A percentile compares a stretch with the other conserved stretches of the same genome.
phyloP scores from a whole-genome alignment of 1,140 invertebrate genomes.

The Eueides isabella region DNA sequence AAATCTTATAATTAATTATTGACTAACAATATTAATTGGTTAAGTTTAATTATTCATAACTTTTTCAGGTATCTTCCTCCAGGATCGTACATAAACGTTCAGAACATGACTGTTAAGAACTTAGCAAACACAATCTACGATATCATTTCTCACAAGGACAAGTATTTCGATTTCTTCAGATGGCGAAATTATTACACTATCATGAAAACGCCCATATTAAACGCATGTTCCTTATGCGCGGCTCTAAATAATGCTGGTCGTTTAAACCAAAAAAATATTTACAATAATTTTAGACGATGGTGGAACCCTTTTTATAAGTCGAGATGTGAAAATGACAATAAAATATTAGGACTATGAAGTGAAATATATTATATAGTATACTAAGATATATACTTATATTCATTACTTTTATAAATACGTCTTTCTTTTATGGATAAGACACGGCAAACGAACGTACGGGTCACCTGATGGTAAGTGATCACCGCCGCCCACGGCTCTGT shows the following conservation, averaged over 20 bases:
- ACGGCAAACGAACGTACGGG: too few relatives aligned
- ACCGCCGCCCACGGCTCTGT: too few relatives aligned
- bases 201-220: slow-evolving; percentile 34
- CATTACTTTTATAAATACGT: too few relatives aligned
- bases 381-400: too few relatives aligned
- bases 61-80: slow-evolving; percentile 55
- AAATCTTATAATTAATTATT: too few relatives aligned
- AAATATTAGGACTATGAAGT: not conserved
- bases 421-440: too few relatives aligned
- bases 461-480: too few relatives aligned
- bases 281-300: slow-evolving; percentile 53
- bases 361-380: not conserved
- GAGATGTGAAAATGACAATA: slow-evolving; percentile 35
- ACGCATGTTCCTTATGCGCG: slow-evolving; percentile 54
- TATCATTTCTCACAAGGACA: slow-evolving; percentile 47
- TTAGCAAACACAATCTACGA: slow-evolving; percentile 50
- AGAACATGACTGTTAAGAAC: slow-evolving; percentile 27
- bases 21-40: too few relatives aligned
- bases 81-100: slow-evolving; percentile 55
- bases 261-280: slow-evolving; percentile 35
- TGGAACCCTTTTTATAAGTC: slow-evolving; percentile 53
- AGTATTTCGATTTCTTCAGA: slow-evolving; percentile 58
- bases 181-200: slow-evolving; percentile 65
- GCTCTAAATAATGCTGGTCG: slow-evolving; percentile 48
- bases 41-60: too few relatives aligned